Percentiles rank a stretch among this genome's conserved stretches.
Evolutionary conservation across 2,113 vertebrate species (phyloP).

Genomic region (Osmerus mordax): DNA sequence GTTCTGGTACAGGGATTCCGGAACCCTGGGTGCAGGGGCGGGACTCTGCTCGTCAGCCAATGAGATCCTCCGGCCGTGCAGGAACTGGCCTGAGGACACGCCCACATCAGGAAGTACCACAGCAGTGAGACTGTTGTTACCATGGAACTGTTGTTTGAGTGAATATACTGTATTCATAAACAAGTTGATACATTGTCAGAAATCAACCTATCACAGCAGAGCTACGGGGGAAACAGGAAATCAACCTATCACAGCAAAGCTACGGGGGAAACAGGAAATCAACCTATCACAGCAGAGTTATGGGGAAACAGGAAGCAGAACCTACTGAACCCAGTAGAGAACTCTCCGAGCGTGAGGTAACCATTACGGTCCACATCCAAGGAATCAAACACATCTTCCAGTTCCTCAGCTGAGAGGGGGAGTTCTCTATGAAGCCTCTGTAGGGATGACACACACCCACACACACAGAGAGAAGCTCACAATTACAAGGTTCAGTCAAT

Average conservation of each 20-base stretch:
- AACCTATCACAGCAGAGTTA: not conserved
- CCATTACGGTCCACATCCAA: slow-evolving; percentile 82
- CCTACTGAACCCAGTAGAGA: slow-evolving; percentile 89
- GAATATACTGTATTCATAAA: no score
- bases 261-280: not conserved
- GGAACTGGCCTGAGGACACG: slow-evolving; percentile 77
- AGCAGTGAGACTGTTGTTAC: not conserved
- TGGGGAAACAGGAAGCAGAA: slow-evolving; percentile 33
- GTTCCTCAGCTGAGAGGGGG: slow-evolving; percentile 82
- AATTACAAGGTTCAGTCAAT: no score
- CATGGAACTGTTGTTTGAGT: not conserved
- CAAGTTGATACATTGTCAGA: not conserved
- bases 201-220: not conserved
- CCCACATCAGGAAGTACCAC: not conserved
- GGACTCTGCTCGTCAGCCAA: slow-evolving; percentile 49
- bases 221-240: not conserved
- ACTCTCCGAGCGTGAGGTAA: slow-evolving; percentile 84
- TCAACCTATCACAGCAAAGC: not conserved
- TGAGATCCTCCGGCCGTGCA: slow-evolving; percentile 73
- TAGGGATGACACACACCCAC: slow-evolving; percentile 6
- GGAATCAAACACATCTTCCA: slow-evolving; percentile 88
- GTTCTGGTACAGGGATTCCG: slow-evolving; percentile 71
- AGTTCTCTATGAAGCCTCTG: slow-evolving; percentile 77
- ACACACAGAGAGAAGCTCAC: not conserved
- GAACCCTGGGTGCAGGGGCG: slow-evolving; percentile 34